Percentiles rank a stretch among this genome's conserved stretches.
These are phyloP conservation scores for Percopsis transmontana DNA, from an alignment of 2,113 vertebrate genomes.

Conservation along the genomic window DNA sequence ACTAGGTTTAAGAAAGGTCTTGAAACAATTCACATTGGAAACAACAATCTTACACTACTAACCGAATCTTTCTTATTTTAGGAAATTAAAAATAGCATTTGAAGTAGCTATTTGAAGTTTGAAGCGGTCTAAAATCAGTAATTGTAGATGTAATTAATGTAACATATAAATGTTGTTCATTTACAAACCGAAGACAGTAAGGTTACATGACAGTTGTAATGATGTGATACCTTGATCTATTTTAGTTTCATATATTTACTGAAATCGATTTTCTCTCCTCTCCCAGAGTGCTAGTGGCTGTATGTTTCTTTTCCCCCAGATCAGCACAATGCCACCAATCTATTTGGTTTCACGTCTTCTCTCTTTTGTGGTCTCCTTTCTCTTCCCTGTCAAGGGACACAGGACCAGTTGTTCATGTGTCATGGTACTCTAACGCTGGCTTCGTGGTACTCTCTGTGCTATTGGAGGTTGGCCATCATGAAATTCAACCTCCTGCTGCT, in stretches of 20 bases:
- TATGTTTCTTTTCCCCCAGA: conserved; percentile 40
- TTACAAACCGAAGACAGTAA: conserved; percentile 10
- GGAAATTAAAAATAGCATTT: too few species aligned
- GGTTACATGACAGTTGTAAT: not conserved
- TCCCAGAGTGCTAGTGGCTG: conserved; percentile 26
- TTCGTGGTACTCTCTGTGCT: conserved; percentile 28
- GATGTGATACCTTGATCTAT: conserved; percentile 20
- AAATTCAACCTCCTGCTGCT: conserved; percentile 41
- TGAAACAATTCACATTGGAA: too few species aligned
- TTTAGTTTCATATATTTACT: conserved; percentile 32
- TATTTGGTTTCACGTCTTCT: conserved; percentile 56
- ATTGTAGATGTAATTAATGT: not conserved
- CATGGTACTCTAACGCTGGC: conserved; percentile 51
- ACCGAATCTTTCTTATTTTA: too few species aligned
- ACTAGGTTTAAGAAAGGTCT: too few species aligned
- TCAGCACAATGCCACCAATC: conserved; percentile 39
- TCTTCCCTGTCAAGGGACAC: conserved; percentile 48
- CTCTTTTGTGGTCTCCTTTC: conserved; percentile 49
- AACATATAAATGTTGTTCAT: not conserved
- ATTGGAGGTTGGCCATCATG: conserved; percentile 45
- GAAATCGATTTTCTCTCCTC: conserved; percentile 46
- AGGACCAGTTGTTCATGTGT: conserved; percentile 56
- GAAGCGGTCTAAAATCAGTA: too few species aligned
- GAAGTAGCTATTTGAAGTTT: too few species aligned
- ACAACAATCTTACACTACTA: too few species aligned